Conservation (phyloP, 2,797 vertebrate genomes). For the Sylvia borin region DNA sequence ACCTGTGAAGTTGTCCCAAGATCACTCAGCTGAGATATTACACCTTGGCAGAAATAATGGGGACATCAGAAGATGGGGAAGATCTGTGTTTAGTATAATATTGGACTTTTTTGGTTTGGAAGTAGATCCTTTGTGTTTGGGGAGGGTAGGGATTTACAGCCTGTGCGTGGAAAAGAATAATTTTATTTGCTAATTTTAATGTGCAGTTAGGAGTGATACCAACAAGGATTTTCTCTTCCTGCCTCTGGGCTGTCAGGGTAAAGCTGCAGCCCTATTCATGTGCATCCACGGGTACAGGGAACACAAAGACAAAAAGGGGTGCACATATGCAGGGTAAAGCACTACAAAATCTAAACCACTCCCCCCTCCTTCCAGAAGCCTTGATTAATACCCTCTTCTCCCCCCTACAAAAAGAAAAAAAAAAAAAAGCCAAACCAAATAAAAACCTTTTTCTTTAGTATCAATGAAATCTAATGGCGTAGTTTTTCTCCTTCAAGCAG, state of each 20-base stretch:
- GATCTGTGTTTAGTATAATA: background rate
- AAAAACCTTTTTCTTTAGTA: background rate
- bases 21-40: background rate
- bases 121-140: background rate
- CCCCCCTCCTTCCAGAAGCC: background rate
- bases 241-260: background rate
- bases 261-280: background rate
- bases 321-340: background rate
- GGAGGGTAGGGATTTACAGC: background rate
- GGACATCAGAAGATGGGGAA: background rate
- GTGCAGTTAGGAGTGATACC: background rate
- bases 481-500: background rate
- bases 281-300: accelerated
- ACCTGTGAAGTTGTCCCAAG: background rate
- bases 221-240: background rate
- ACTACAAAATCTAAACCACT: background rate
- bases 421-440: background rate
- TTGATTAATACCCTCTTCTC: background rate
- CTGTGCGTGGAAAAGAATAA: background rate
- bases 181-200: background rate
- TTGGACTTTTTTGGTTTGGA: background rate
- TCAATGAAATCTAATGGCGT: background rate
- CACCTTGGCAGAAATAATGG: background rate
- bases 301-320: background rate
- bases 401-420: background rate